Conservation (phyloP, 2,113 vertebrate genomes). For the Mastomys coucha region DNA sequence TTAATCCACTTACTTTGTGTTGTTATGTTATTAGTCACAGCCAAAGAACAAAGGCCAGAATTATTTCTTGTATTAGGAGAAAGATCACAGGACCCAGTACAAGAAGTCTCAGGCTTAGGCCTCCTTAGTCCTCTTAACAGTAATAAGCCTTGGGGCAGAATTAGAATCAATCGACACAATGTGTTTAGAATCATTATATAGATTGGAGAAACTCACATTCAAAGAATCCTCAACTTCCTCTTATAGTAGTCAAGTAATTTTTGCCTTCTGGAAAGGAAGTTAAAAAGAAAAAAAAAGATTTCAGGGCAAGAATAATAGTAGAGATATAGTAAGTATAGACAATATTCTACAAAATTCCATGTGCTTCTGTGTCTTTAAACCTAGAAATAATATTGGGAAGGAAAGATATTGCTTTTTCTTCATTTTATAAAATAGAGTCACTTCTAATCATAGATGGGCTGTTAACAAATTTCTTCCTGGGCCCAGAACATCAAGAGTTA, state of each 20-base stretch:
- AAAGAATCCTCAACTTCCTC: conserved; percentile 29
- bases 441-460: not conserved
- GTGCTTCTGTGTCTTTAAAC: not conserved
- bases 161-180: conserved; percentile 33
- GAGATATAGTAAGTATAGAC: not conserved
- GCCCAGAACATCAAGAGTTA: not conserved
- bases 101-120: not conserved
- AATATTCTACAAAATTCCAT: not conserved
- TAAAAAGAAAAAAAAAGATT: conserved; percentile 50
- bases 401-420: not conserved
- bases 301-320: not conserved
- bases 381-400: not conserved
- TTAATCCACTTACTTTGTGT: conserved; percentile 35
- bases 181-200: not conserved
- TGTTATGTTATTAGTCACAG: not conserved
- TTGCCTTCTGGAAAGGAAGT: conserved; percentile 39
- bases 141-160: conserved; percentile 43
- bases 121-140: not conserved
- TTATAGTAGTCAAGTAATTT: not conserved
- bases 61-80: conserved; percentile 48
- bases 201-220: conserved; percentile 1
- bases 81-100: conserved; percentile 12
- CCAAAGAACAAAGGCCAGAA: conserved; percentile 37
- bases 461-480: not conserved
- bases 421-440: not conserved